Base-by-base conservation (phyloP, 2,888 invertebrate species). In the Pristionchus entomophagus region DNA sequence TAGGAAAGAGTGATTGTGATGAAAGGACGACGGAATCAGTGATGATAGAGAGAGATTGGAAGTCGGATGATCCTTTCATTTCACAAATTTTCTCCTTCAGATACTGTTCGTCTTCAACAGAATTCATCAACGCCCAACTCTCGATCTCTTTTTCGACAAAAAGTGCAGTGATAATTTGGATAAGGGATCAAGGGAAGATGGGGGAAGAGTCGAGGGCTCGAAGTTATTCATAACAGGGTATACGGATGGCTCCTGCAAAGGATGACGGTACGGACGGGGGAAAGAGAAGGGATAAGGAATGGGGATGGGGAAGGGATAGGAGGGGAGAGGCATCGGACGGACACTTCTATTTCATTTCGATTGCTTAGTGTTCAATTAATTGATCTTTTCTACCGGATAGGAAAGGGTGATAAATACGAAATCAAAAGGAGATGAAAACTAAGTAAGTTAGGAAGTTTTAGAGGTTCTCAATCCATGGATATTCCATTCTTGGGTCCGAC, bases 211-310 rank as follows among this genome's bases (percentile, higher is more conserved):
- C 41, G 29, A 14, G 14, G 10, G n/a, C 22, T 73, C 73, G 14
- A 22, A 1, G 35, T 41, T 41, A 38, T 45, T 45, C 73, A 73
- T 12, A 17, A 73, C 69, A 1, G 69, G 69, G n/a, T 69, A 38
- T 4, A 69, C 65, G 32, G 65, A 19, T 65, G 35, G 38, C 38
- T 69, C 73, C 73, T 73, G 73, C 38, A 73, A 73, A n/a, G 73
- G 73, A 32, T 38, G n/a, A 73, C 32, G 26, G 8, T 73, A 73
- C 41, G 73, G 26, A 73, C 22, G 26, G 73, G 56, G 19, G 22
- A 56, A n/a, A n/a, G n/a, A n/a, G n/a, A n/a, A n/a, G n/a, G n/a
- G n/a, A n/a, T n/a, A n/a, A n/a, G n/a, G n/a, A n/a, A n/a, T n/a
- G n/a, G n/a, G n/a, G 56, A 22, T 5, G 17, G 17, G 19, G 73